These are phyloP conservation scores for Zootermopsis nevadensis DNA, from an alignment of 2,888 invertebrate genomes.

Conservation along the genomic window DNA sequence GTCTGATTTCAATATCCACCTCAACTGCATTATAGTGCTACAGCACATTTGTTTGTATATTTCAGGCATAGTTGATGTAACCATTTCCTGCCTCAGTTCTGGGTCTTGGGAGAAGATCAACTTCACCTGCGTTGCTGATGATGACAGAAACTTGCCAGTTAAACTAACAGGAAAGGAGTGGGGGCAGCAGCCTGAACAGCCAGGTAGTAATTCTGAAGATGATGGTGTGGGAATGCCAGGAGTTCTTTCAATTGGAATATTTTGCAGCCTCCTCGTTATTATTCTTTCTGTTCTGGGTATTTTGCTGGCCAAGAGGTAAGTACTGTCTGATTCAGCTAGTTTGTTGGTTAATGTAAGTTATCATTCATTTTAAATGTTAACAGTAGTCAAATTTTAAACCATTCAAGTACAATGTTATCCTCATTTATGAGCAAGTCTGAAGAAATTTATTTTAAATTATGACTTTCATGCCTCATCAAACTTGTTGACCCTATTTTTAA, in stretches of 20 bases:
- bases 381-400: no score
- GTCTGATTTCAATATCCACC: no score
- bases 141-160: constrained; percentile 49
- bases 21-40: no score
- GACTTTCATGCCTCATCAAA: no score
- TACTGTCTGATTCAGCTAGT: not conserved
- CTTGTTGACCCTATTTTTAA: no score
- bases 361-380: no score
- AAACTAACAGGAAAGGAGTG: constrained; percentile 48
- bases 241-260: constrained; percentile 47
- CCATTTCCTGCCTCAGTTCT: constrained; percentile 54
- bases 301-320: constrained; percentile 48
- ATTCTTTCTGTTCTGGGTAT: constrained; percentile 46
- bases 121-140: constrained; percentile 53
- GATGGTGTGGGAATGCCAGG: constrained; percentile 42
- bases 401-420: no score
- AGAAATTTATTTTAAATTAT: no score
- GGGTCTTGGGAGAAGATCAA: constrained; percentile 55
- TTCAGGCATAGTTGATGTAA: constrained; percentile 52
- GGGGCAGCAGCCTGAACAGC: constrained; percentile 35
- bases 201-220: constrained; percentile 30
- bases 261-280: constrained; percentile 48
- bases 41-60: not conserved
- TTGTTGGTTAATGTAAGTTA: no score
- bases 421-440: no score